These are phyloP conservation scores for Thera obeliscata DNA, from an alignment of 2,888 invertebrate species.

Conservation along the genomic window DNA sequence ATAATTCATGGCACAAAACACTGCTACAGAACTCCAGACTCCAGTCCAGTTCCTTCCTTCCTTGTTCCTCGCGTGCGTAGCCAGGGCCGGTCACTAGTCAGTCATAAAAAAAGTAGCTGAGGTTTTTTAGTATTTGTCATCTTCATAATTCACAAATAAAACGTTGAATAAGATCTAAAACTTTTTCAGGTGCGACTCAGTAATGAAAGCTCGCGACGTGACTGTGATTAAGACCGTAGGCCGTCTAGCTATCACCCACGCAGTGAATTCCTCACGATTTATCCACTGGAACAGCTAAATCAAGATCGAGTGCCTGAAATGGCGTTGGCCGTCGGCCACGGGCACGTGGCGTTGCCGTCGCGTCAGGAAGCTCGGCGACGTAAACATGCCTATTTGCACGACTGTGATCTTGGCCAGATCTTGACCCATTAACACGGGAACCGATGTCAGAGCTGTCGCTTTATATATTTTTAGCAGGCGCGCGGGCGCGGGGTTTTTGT, in stretches of 20 bases:
- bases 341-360: constrained; percentile 58
- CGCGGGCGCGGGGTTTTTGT: constrained; percentile 65
- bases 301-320: constrained; percentile 35
- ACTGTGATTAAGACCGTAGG: constrained; percentile 6
- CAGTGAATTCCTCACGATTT: constrained; percentile 19
- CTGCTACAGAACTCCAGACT: too few relatives aligned
- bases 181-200: background rate
- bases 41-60: too few relatives aligned
- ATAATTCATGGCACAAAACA: too few relatives aligned
- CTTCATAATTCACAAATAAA: too few relatives aligned
- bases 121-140: too few relatives aligned
- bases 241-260: constrained; percentile 17
- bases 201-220: background rate
- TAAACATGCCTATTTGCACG: constrained; percentile 77
- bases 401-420: constrained; percentile 83
- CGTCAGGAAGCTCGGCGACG: constrained; percentile 65
- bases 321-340: constrained; percentile 59
- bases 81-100: too few relatives aligned
- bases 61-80: too few relatives aligned
- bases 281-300: constrained; percentile 27
- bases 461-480: constrained; percentile 74
- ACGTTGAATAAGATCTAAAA: background rate
- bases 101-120: too few relatives aligned
- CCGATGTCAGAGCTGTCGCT: constrained; percentile 79
- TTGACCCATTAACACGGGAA: constrained; percentile 82